phyloP scores from a whole-genome alignment of 1,140 invertebrate species.

The Bombus difficillimus region DNA sequence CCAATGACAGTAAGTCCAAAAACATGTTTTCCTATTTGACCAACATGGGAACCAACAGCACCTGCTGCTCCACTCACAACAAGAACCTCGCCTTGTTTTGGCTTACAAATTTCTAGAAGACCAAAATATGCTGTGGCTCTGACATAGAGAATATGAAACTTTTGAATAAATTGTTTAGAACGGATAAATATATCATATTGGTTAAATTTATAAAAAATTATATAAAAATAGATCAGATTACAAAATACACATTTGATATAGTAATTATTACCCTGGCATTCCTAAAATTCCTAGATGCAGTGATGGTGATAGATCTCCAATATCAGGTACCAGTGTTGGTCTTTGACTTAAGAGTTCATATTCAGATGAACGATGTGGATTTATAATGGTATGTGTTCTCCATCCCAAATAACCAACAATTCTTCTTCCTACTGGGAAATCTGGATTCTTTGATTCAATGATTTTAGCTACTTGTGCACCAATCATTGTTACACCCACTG shows the following conservation, averaged over 20 bases:
- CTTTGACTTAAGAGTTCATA: neutral
- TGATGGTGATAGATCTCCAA: constrained; percentile 84
- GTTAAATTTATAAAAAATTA: neutral
- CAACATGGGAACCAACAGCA: constrained; percentile 88
- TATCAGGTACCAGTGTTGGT: constrained; percentile 83
- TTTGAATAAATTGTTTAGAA: neutral
- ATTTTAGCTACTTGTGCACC: constrained; percentile 86
- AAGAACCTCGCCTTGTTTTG: constrained; percentile 87
- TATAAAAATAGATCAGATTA: neutral
- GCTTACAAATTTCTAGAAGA: constrained; percentile 86
- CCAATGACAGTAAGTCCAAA: constrained; percentile 88
- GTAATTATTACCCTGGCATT: constrained; percentile 85
- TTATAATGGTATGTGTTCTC: constrained; percentile 81
- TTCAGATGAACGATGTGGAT: constrained; percentile 46
- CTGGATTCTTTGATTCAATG: constrained; percentile 85
- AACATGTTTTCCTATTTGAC: constrained; percentile 88
- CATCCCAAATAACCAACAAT: constrained; percentile 85
- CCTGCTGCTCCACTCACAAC: constrained; percentile 87
- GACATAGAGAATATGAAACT: constrained; percentile 54
- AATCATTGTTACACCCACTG: constrained; percentile 85
- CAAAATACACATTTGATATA: neutral
- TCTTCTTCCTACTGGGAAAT: constrained; percentile 85
- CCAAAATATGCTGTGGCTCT: constrained; percentile 91
- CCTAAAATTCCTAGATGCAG: constrained; percentile 85
- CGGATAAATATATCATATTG: neutral